These are phyloP conservation scores for Napeogenes inachia DNA, from an alignment of 2,888 invertebrate species.

Conservation along the genomic window DNA sequence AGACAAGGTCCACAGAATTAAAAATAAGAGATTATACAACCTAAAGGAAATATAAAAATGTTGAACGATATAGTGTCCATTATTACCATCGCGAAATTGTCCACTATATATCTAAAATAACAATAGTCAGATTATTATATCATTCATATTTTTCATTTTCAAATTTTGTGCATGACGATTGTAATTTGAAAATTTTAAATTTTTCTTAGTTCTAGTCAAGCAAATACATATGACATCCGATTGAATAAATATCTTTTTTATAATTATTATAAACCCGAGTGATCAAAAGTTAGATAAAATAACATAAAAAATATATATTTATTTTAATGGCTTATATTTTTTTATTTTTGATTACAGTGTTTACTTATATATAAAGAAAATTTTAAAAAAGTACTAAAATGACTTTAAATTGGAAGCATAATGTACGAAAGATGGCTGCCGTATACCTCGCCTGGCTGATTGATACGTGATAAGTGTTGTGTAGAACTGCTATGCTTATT, in stretches of 20 bases:
- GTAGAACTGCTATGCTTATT: slow-evolving; percentile 23
- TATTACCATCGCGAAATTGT: too few relatives aligned
- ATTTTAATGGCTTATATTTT: not conserved
- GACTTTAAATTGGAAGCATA: slow-evolving; percentile 18
- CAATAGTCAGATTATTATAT: too few relatives aligned
- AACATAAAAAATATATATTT: not conserved
- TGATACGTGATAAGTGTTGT: slow-evolving; percentile 33
- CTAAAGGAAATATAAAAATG: too few relatives aligned
- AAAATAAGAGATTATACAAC: too few relatives aligned
- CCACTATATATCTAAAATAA: too few relatives aligned
- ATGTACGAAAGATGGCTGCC: slow-evolving; percentile 35
- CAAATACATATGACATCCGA: slow-evolving; percentile 6
- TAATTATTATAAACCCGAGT: not conserved
- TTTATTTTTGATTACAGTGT: not conserved
- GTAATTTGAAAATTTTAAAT: slow-evolving; percentile 1
- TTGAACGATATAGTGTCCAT: too few relatives aligned
- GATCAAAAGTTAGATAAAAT: not conserved
- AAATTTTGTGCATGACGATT: not conserved
- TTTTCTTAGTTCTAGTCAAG: not conserved
- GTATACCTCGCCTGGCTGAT: slow-evolving; percentile 31
- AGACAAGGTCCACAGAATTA: too few relatives aligned
- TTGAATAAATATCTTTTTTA: not conserved
- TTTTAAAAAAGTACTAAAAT: slow-evolving; percentile 14
- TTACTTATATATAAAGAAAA: not conserved
- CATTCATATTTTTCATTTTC: not conserved